Base-by-base conservation (phyloP, 1,140 invertebrate genomes). In the Cepaea nemoralis region DNA sequence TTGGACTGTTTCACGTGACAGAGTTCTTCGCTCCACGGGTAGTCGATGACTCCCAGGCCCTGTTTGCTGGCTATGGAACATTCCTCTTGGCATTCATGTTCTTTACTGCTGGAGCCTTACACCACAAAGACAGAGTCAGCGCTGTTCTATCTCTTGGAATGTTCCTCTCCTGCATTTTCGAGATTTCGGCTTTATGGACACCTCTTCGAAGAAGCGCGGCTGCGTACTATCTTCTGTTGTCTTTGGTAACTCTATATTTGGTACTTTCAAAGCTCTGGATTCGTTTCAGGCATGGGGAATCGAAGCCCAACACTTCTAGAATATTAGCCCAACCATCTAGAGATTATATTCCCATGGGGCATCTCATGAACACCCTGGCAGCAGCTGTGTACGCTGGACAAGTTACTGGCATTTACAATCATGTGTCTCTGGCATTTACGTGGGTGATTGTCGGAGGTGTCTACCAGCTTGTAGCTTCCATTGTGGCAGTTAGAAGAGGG, bases 1-100 rank as follows among this genome's bases (percentile, higher is more conserved):
- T 85, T 78, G 87, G 87, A n/a, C 42, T 85, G 10, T 85, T 81
- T 55, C 80, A 87, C 70, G 76, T 87, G 22, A 80, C 66, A n/a
- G 83, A 84, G 55, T 77, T 35, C 37, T 70, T 85, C 50, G 77
- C 71, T 5, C 82, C 78, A 10, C 80, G 27, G 19, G 77, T 42
- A 2, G 45, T 82, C 22, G 80, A 81, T 10, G 80, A 83, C 27
- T 80, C 67, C 0, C 83, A 88, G 59, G 82, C 83, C 27, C 63
- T 87, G n/a, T 85, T 84, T 66, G 84, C 85, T 0, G 87, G 87
- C n/a, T 87, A 86, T 79, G 83, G 81, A 10, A 77, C 81, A 33
- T 85, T 84, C 69, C 63, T 86, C 14, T 45, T 87, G 22, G 77
- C 86, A 31, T 87, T 85, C 55, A 16, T 85, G n/a, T 75, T 88